Conservation (phyloP, 1,140 invertebrate genomes). For the Hormaphis cornu region DNA sequence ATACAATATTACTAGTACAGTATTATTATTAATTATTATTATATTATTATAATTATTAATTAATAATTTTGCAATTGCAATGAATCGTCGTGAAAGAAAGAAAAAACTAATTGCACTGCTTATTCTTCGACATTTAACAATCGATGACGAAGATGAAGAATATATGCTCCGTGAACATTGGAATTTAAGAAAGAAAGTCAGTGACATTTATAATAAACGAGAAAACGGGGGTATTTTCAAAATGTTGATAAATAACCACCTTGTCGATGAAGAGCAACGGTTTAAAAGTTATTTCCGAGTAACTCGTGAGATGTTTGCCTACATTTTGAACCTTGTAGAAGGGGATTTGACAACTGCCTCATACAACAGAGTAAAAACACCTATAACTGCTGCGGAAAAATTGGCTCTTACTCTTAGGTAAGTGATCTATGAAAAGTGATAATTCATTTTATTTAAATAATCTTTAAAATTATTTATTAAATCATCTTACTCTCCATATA, state of each 20-base stretch:
- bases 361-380: slow-evolving; percentile 1
- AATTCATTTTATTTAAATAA: background rate
- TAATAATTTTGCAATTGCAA: slow-evolving; percentile 3
- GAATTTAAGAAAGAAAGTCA: slow-evolving; percentile 3
- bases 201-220: background rate
- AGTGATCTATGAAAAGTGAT: slow-evolving; percentile 5
- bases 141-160: background rate
- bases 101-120: slow-evolving; percentile 6
- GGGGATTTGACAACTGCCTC: slow-evolving; percentile 4
- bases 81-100: background rate
- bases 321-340: slow-evolving; percentile 6
- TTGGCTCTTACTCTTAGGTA: slow-evolving; percentile 6
- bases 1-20: background rate
- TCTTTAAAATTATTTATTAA: slow-evolving; percentile 4
- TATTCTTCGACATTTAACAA: slow-evolving; percentile 5
- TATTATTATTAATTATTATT: slow-evolving; percentile 7
- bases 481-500: background rate
- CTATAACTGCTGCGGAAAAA: slow-evolving; percentile 10
- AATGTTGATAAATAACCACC: slow-evolving; percentile 9
- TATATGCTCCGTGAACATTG: background rate
- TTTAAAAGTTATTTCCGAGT: slow-evolving; percentile 7
- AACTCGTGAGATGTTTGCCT: slow-evolving; percentile 5
- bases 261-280: slow-evolving; percentile 5
- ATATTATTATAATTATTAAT: background rate
- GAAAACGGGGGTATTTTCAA: background rate